Evolutionary conservation across 2,888 invertebrate species (phyloP).

Genomic region (Trichogramma evanescens): DNA sequence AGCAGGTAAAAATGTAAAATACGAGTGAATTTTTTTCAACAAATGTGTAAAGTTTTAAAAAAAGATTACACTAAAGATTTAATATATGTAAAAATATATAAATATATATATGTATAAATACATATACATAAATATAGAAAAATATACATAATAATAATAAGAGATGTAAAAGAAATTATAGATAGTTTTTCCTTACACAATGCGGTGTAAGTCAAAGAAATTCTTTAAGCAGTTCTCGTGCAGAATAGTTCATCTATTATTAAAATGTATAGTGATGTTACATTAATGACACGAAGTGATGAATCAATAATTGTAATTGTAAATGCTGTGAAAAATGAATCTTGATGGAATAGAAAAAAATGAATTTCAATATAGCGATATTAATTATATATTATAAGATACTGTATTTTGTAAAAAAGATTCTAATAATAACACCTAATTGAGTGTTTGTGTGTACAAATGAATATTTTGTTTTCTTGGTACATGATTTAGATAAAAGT

Average conservation of each 20-base stretch:
- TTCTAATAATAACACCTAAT: conserved; percentile 14
- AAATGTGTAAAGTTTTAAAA: conserved; percentile 4
- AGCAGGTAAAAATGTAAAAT: too few relatives aligned
- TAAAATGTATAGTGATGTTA: too few relatives aligned
- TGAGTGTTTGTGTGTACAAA: neutral
- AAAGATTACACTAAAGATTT: conserved; percentile 2
- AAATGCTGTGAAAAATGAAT: conserved; percentile 22
- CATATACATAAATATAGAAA: conserved; percentile 7
- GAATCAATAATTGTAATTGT: conserved; percentile 25
- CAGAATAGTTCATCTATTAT: too few relatives aligned
- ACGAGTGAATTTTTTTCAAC: too few relatives aligned
- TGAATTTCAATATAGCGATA: conserved; percentile 24
- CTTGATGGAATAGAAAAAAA: conserved; percentile 24
- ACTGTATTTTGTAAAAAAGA: conserved; percentile 40
- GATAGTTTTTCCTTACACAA: too few relatives aligned
- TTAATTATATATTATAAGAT: conserved; percentile 32
- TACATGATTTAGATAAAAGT: too few relatives aligned
- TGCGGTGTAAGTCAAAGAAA: too few relatives aligned
- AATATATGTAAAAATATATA: conserved; percentile 10
- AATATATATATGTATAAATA: conserved; percentile 14
- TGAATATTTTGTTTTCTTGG: too few relatives aligned
- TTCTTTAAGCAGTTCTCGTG: too few relatives aligned
- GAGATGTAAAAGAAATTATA: conserved; percentile 2
- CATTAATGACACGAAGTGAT: conserved; percentile 16
- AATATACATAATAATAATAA: conserved; percentile 7